Percentiles rank a stretch among this genome's conserved stretches.
Evolutionary conservation across 1,140 invertebrate species (phyloP).

Genomic region (Cyclargus thomasi): DNA sequence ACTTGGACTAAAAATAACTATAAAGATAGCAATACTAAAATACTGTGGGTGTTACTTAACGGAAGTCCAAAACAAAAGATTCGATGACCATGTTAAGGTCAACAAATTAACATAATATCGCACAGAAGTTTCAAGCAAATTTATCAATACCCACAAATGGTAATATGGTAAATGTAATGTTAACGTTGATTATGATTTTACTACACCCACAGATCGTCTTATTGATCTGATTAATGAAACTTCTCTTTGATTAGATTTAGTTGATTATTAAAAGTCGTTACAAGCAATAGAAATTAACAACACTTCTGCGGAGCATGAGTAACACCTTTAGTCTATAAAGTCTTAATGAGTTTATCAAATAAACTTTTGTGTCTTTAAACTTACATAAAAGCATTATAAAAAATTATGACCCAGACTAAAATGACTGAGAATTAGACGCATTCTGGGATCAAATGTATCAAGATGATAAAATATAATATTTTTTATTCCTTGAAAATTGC

Average conservation of each 20-base stretch:
- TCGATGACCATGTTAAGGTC: neutral
- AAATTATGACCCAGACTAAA: too few relatives aligned
- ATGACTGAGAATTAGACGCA: too few relatives aligned
- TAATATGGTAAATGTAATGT: neutral
- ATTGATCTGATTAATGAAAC: neutral
- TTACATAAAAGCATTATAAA: too few relatives aligned
- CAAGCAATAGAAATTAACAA: too few relatives aligned
- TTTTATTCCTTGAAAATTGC: too few relatives aligned
- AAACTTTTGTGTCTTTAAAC: too few relatives aligned
- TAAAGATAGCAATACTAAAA: neutral
- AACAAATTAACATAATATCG: neutral
- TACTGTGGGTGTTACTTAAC: neutral
- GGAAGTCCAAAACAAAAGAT: neutral
- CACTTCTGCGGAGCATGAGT: too few relatives aligned
- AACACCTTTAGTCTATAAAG: too few relatives aligned
- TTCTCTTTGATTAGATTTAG: neutral
- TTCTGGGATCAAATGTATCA: too few relatives aligned
- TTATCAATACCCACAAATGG: neutral
- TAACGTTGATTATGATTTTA: neutral
- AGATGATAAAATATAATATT: too few relatives aligned
- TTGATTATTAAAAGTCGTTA: neutral
- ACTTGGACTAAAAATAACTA: neutral
- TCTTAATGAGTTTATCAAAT: too few relatives aligned
- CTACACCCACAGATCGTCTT: neutral
- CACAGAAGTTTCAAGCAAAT: neutral